phyloP scores from a whole-genome alignment of 2,797 vertebrate genomes.

The Tympanoctomys barrerae region DNA sequence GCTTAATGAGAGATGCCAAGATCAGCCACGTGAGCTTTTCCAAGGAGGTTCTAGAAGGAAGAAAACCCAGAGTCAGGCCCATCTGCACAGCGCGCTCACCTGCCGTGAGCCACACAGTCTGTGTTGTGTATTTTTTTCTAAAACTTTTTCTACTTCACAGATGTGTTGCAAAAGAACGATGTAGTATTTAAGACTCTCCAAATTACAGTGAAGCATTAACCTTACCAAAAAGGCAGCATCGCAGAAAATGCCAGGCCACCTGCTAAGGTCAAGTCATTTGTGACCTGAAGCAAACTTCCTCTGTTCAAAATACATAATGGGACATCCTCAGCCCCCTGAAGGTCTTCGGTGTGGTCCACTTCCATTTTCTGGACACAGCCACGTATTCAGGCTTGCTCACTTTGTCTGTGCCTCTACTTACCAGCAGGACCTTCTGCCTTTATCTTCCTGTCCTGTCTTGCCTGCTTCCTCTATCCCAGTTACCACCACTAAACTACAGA shows the following conservation, averaged over 20 bases:
- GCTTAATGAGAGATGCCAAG: background rate
- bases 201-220: background rate
- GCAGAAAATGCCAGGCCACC: slow-evolving; percentile 1
- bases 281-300: background rate
- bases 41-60: background rate
- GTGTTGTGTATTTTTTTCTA: background rate
- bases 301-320: background rate
- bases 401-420: background rate
- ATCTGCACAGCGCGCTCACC: background rate
- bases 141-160: background rate
- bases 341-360: background rate
- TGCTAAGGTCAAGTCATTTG: background rate
- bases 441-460: background rate
- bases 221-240: slow-evolving; percentile 30
- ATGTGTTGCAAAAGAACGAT: background rate
- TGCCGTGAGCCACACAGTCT: background rate
- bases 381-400: background rate
- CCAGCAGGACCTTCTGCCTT: background rate
- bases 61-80: background rate
- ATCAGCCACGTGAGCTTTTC: background rate
- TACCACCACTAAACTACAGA: background rate
- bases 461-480: background rate
- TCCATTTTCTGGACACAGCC: background rate
- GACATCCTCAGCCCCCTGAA: background rate
- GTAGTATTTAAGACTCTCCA: background rate